These are phyloP conservation scores for Chloroclystis v-ata DNA, from an alignment of 2,888 invertebrate genomes.

Conservation along the genomic window DNA sequence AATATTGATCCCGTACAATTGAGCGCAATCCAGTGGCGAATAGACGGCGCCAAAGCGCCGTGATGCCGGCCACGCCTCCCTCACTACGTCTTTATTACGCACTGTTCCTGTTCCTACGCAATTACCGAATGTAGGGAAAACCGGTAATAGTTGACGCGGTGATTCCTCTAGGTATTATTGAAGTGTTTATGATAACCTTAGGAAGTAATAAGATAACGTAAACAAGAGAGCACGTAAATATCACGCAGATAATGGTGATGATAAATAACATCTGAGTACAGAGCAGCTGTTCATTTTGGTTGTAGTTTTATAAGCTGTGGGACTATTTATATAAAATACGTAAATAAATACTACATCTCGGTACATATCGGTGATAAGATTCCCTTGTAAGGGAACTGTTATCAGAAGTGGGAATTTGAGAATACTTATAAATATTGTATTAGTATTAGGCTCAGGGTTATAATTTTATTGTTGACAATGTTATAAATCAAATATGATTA, in stretches of 20 bases:
- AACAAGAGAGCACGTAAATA: conserved; percentile 1
- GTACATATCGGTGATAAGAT: too few relatives aligned
- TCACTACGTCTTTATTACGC: conserved; percentile 49
- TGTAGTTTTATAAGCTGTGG: too few relatives aligned
- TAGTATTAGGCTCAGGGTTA: too few relatives aligned
- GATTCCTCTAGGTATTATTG: conserved; percentile 25
- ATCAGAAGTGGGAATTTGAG: too few relatives aligned
- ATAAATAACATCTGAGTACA: conserved; percentile 2
- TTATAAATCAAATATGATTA: too few relatives aligned
- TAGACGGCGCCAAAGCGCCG: conserved; percentile 66
- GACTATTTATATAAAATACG: too few relatives aligned
- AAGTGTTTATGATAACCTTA: background rate
- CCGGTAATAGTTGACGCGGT: conserved; percentile 35
- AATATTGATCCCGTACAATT: conserved; percentile 36
- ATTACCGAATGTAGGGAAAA: conserved; percentile 41
- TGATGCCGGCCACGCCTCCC: conserved; percentile 68
- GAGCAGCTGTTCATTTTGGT: too few relatives aligned
- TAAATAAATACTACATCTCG: too few relatives aligned
- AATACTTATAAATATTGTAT: too few relatives aligned
- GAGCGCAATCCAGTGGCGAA: conserved; percentile 54
- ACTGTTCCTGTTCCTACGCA: conserved; percentile 37
- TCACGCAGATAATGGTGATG: background rate
- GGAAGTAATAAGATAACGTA: background rate
- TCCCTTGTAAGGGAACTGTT: too few relatives aligned
- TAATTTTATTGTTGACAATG: too few relatives aligned